Percentiles rank a stretch among this genome's conserved stretches.
Evolutionary conservation across 2,113 vertebrate genomes (phyloP).

Genomic region (Trinectes maculatus): DNA sequence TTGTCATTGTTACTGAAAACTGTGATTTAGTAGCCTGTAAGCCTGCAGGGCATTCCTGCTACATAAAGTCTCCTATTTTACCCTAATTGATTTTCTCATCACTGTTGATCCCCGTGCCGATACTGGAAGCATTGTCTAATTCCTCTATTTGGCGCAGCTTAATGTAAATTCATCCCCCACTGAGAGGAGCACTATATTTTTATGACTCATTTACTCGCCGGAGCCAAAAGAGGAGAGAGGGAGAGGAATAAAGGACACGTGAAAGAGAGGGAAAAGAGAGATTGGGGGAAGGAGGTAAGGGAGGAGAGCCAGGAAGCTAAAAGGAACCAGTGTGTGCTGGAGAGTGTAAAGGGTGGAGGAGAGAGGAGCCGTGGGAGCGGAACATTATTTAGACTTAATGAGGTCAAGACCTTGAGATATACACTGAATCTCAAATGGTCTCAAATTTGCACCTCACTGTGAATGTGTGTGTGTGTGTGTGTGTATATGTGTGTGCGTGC

Average conservation of each 20-base stretch:
- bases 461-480: slow-evolving; percentile 6
- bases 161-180: slow-evolving; percentile 26
- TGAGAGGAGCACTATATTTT: slow-evolving; percentile 31
- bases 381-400: slow-evolving; percentile 80
- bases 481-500: slow-evolving; percentile 22
- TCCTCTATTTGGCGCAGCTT: slow-evolving; percentile 24
- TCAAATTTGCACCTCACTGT: slow-evolving; percentile 35
- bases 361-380: slow-evolving; percentile 67
- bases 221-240: neutral
- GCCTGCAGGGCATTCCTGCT: slow-evolving; percentile 25
- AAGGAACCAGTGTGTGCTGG: slow-evolving; percentile 20
- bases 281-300: slow-evolving; percentile 10
- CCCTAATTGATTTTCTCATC: slow-evolving; percentile 53
- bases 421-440: slow-evolving; percentile 76
- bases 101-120: slow-evolving; percentile 17
- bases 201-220: slow-evolving; percentile 34
- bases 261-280: too few relatives aligned
- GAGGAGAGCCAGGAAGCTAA: slow-evolving; percentile 8
- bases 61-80: slow-evolving; percentile 24
- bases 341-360: slow-evolving; percentile 47
- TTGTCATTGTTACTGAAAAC: slow-evolving; percentile 3
- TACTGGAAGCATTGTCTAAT: slow-evolving; percentile 22
- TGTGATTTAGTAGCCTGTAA: slow-evolving; percentile 10
- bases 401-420: slow-evolving; percentile 79
- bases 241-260: neutral